Conservation (phyloP, 2,797 vertebrate species). For the Anguilla marmorata region DNA sequence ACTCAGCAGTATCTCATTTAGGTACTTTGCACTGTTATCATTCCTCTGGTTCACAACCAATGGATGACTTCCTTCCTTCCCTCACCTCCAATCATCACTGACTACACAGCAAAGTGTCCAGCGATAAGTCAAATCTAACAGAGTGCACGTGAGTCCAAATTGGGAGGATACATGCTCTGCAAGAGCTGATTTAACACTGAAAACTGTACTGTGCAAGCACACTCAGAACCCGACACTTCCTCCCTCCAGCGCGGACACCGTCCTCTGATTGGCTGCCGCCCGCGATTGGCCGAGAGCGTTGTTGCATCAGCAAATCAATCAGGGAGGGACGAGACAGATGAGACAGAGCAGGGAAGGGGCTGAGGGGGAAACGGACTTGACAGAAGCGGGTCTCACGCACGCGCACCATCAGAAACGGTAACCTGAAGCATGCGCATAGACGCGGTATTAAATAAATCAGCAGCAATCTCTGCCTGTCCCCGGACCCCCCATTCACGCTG, state of each 20-base stretch:
- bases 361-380: background rate
- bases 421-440: slow-evolving; percentile 31
- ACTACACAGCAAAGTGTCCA: background rate
- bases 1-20: too few relatives aligned
- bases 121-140: too few relatives aligned
- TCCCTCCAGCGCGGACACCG: background rate
- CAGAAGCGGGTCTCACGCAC: slow-evolving; percentile 29
- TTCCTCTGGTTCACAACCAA: background rate
- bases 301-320: background rate
- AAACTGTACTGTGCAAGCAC: background rate
- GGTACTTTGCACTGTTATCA: too few relatives aligned
- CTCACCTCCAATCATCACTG: background rate
- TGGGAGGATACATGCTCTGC: too few relatives aligned
- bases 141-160: too few relatives aligned
- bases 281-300: background rate
- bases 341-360: background rate
- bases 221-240: background rate
- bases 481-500: background rate
- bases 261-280: background rate
- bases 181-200: too few relatives aligned
- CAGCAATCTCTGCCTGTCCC: slow-evolving; percentile 35
- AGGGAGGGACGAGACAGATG: background rate
- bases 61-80: background rate
- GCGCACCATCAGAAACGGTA: slow-evolving; percentile 31
- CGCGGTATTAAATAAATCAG: slow-evolving; percentile 35